Evolutionary conservation across 2,113 vertebrate genomes (phyloP), one percentile per base, ranked within the genome.

Genomic region (Dromaius novaehollandiae): DNA sequence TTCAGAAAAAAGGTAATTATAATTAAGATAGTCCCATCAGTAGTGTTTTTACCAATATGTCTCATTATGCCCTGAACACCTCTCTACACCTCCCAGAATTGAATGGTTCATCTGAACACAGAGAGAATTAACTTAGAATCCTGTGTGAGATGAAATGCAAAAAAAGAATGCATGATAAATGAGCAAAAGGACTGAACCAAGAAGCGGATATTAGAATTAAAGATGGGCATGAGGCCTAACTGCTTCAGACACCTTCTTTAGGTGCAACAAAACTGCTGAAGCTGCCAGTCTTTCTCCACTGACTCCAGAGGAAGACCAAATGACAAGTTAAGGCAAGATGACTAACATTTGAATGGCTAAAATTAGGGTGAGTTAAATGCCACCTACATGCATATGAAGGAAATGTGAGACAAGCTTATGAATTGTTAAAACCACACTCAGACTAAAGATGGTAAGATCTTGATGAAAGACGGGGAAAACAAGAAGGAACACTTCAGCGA

Each of bases 391-490:
- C 22, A 86, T 64, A 66, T 5, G 73, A 96, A 90, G 73, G 95
- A 94, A 92, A 92, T 68, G 82, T 88, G 92, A 95, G 73, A 92
- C 68, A 70, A 26, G 53, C 16, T 93, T 28, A 82, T 19, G 89
- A 91, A 91, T 93, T 93, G 38, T 84, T 81, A 87, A 95, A 95
- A 87, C 88, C 19, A 3, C 76, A 92, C 68, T 60, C 71, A 64
- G 82, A 13, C 26, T 89, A 46, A 75, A 84, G 95, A 94, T 55
- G 32, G 90, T 46, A 44, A 90, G 7, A 26, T 68, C 76, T 75
- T 64, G 90, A 75, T 71, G 93, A 93, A 94, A 91, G 82, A 83
- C 93, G 50, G 16, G 68, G 34, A 95, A 96, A 86, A 46, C 53
- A 86, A 95, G 90, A 86, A 84, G 68, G 50, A 94, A 56, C 63